Percentiles rank a stretch among this genome's conserved stretches.
These are phyloP conservation scores for Nettapus auritus DNA, from an alignment of 2,113 vertebrate genomes.

Conservation along the genomic window DNA sequence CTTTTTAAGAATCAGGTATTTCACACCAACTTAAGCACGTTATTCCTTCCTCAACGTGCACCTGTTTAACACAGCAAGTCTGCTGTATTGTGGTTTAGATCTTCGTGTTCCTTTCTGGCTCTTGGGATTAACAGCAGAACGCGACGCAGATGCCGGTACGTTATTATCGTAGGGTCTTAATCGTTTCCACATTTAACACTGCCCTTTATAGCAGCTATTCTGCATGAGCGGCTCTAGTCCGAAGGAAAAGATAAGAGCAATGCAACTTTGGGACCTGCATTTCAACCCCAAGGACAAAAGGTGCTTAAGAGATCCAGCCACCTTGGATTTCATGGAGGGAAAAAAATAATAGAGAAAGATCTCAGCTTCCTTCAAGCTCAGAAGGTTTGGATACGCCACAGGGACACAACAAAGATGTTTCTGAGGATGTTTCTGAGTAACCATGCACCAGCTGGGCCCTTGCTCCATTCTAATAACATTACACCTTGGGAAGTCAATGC, in stretches of 20 bases:
- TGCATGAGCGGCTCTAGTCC: not conserved
- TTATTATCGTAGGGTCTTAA: conserved; percentile 12
- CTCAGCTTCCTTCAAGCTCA: not conserved
- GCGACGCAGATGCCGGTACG: not conserved
- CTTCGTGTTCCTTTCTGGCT: not conserved
- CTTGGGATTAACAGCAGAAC: not conserved
- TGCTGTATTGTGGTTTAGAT: not conserved
- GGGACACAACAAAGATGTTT: not conserved
- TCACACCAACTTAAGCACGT: not conserved
- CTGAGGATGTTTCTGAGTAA: not conserved
- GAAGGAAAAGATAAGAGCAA: not conserved
- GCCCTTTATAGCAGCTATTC: conserved; percentile 12
- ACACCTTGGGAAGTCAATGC: not conserved
- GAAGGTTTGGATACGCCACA: not conserved
- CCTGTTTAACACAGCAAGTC: not conserved
- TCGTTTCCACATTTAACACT: conserved; percentile 26
- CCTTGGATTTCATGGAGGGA: not conserved
- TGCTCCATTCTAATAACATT: not conserved
- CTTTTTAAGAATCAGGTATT: not conserved
- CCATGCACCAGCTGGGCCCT: not conserved
- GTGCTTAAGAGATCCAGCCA: not conserved
- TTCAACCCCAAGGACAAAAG: not conserved
- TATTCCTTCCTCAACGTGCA: not conserved
- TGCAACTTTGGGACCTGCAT: not conserved
- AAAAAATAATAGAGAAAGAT: not conserved